Conservation (phyloP, 1,140 invertebrate genomes). For the Philopotamus ludificatus region DNA sequence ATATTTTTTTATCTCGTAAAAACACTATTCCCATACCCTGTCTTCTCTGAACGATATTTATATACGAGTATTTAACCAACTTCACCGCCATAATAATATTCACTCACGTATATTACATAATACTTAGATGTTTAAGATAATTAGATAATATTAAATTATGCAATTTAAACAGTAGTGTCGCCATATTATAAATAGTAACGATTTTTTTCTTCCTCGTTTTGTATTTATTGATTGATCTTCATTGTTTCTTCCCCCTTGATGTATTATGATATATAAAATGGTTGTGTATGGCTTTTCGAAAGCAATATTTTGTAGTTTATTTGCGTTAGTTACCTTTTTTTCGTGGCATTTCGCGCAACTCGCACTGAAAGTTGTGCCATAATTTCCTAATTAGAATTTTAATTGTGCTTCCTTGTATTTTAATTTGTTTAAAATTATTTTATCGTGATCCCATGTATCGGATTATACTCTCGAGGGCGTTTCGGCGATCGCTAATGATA, state of each 20-base stretch:
- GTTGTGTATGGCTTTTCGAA: slow-evolving; percentile 41
- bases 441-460: no score
- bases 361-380: slow-evolving; percentile 37
- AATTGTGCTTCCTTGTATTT: no score
- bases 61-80: slow-evolving; percentile 11
- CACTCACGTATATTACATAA: slow-evolving; percentile 1
- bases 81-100: slow-evolving; percentile 7
- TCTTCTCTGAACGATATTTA: neutral
- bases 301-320: slow-evolving; percentile 38
- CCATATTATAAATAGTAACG: neutral
- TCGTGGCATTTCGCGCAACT: slow-evolving; percentile 36
- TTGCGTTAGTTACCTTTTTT: slow-evolving; percentile 34
- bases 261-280: slow-evolving; percentile 35
- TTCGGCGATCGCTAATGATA: neutral
- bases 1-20: slow-evolving; percentile 5
- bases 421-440: no score
- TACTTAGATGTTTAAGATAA: slow-evolving; percentile 14
- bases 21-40: neutral
- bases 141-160: slow-evolving; percentile 12
- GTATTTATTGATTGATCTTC: neutral
- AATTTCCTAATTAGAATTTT: slow-evolving; percentile 9
- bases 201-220: slow-evolving; percentile 7
- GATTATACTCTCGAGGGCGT: no score
- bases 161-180: neutral
- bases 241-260: slow-evolving; percentile 15